Evolutionary conservation across 2,113 vertebrate genomes (phyloP).

Genomic region (Equus przewalskii): DNA sequence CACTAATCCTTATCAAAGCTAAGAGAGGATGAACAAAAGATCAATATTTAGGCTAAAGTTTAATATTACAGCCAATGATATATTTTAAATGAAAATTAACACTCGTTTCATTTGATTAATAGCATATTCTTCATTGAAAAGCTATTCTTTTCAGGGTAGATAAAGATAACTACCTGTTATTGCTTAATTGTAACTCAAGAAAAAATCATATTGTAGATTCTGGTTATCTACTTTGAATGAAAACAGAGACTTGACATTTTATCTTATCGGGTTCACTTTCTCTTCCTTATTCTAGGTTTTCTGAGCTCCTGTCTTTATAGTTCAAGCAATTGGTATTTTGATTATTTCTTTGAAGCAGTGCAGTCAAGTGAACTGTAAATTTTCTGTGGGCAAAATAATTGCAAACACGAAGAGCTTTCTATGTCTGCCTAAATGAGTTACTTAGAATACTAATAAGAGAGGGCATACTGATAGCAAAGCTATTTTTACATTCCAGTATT

Average conservation of each 20-base stretch:
- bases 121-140: not conserved
- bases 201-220: not conserved
- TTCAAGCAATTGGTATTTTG: conserved; percentile 88
- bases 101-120: not conserved
- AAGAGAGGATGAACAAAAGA: conserved; percentile 33
- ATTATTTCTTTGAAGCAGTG: conserved; percentile 89
- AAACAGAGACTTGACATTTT: not conserved
- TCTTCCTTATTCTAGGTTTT: conserved; percentile 82
- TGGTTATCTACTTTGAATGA: not conserved
- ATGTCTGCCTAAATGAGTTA: conserved; percentile 90
- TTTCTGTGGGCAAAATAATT: conserved; percentile 90
- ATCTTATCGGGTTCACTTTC: not conserved
- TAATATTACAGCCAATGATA: not conserved
- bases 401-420: conserved; percentile 89
- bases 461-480: conserved; percentile 90
- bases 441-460: conserved; percentile 91
- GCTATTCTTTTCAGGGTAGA: not conserved
- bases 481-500: conserved; percentile 89
- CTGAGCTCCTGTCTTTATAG: conserved; percentile 85
- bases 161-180: not conserved
- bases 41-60: conserved; percentile 6
- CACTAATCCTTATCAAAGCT: conserved; percentile 1
- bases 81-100: conserved; percentile 42
- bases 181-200: not conserved
- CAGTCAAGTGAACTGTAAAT: conserved; percentile 89